Evolutionary conservation across 2,797 vertebrate species (phyloP).

Genomic region (Melanotaenia maccullochi): DNA sequence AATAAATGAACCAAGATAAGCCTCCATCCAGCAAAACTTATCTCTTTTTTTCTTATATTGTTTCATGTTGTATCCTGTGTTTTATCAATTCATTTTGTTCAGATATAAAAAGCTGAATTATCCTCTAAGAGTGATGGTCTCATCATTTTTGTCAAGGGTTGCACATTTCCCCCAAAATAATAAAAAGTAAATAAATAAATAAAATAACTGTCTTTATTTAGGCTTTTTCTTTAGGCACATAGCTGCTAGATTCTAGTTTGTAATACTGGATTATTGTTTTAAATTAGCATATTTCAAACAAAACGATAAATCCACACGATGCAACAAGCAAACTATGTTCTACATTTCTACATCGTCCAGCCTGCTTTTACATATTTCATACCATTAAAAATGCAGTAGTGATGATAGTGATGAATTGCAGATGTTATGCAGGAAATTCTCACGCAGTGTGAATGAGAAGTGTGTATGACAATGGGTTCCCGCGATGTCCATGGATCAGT

Average conservation of each 20-base stretch:
- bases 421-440: neutral
- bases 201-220: neutral
- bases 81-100: no score
- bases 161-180: no score
- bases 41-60: no score
- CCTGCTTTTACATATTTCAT: conserved; percentile 2
- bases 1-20: no score
- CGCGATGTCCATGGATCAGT: neutral
- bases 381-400: neutral
- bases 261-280: neutral
- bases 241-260: neutral
- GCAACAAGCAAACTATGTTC: neutral
- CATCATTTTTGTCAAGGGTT: no score
- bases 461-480: conserved; percentile 1
- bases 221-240: no score
- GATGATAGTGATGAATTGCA: neutral
- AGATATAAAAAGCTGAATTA: no score
- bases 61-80: no score
- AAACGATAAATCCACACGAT: neutral
- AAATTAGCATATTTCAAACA: neutral
- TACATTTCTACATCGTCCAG: neutral
- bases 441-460: conserved; percentile 4
- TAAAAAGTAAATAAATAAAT: neutral
- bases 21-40: no score
- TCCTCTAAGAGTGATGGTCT: no score